These are phyloP conservation scores for Leptopilina myrica DNA, from an alignment of 2,888 invertebrate species.

Conservation along the genomic window DNA sequence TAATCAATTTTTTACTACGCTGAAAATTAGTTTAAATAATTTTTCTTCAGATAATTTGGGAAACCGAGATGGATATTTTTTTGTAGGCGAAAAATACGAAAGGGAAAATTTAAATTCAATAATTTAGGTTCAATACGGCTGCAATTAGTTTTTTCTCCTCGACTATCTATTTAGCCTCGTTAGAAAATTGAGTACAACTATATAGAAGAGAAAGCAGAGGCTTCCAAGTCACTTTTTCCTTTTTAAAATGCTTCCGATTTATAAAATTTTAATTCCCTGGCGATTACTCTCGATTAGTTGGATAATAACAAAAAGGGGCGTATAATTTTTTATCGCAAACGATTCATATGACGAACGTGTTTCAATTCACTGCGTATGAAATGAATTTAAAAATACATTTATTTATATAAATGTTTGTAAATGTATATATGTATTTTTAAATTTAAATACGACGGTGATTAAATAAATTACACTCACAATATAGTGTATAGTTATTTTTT, in stretches of 20 bases:
- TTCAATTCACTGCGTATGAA: neutral
- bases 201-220: slow-evolving; percentile 8
- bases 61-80: neutral
- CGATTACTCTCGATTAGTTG: neutral
- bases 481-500: neutral
- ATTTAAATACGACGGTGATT: neutral
- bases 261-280: neutral
- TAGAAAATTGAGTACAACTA: slow-evolving; percentile 22
- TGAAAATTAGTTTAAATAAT: no score
- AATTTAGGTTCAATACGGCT: neutral
- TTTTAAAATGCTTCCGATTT: neutral
- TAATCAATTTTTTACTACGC: no score
- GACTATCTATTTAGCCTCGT: neutral
- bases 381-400: no score
- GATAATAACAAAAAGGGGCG: slow-evolving; percentile 9
- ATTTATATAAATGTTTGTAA: neutral
- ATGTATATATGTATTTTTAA: neutral
- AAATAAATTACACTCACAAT: neutral
- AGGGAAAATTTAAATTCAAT: neutral
- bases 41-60: no score
- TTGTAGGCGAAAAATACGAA: neutral
- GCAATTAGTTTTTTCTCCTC: neutral
- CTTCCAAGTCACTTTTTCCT: slow-evolving; percentile 6
- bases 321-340: neutral
- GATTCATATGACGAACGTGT: neutral